Percentiles rank a stretch among this genome's conserved stretches.
Conservation (phyloP, 2,113 vertebrate species). For the Prionailurus bengalensis region DNA sequence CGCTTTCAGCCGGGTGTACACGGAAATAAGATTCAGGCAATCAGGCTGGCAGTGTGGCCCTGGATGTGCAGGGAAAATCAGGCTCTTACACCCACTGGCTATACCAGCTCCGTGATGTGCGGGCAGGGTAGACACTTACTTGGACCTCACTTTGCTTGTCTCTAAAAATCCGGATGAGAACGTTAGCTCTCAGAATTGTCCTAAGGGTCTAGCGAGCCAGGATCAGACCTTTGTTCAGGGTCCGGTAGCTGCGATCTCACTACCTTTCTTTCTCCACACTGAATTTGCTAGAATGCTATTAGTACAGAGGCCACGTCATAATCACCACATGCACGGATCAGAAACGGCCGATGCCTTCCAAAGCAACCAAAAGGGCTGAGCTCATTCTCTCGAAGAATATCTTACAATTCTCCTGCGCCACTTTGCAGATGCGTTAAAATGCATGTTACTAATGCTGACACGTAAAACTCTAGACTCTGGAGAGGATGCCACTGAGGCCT, state of each 20-base stretch:
- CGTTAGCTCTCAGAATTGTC: neutral
- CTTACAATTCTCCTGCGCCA: neutral
- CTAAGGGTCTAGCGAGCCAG: neutral
- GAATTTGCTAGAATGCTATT: neutral
- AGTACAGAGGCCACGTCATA: neutral
- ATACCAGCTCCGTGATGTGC: rapidly evolving
- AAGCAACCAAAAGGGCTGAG: neutral
- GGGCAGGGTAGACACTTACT: rapidly evolving
- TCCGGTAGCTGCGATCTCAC: neutral
- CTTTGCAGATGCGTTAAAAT: neutral
- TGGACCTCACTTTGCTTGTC: neutral
- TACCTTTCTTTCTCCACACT: neutral
- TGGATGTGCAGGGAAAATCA: neutral
- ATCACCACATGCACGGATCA: rapidly evolving
- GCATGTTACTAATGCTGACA: neutral
- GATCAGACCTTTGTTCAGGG: rapidly evolving
- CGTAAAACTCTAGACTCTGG: neutral
- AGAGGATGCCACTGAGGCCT: neutral
- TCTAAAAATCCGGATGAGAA: neutral
- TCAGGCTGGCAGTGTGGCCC: too few relatives aligned
- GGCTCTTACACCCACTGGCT: neutral
- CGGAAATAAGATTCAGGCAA: too few relatives aligned
- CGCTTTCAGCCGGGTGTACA: neutral
- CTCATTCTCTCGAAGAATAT: neutral
- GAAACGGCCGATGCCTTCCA: neutral